Percentiles rank a stretch among this genome's conserved stretches.
Evolutionary conservation across 2,888 invertebrate species (phyloP).

Genomic region (Synergus gifuensis): DNA sequence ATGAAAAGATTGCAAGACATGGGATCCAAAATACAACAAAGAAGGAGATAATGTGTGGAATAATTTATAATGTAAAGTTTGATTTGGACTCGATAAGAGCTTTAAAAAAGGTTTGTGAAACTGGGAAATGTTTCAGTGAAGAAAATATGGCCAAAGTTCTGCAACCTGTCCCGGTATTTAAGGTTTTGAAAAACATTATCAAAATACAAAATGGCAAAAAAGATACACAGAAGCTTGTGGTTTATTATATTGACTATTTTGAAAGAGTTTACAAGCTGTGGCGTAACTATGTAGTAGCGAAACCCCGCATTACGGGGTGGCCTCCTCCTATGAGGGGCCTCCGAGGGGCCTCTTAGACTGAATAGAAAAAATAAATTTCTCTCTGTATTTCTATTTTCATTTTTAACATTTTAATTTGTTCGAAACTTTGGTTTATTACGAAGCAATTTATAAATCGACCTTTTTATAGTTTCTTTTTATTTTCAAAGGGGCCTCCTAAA

Average conservation of each 20-base stretch:
- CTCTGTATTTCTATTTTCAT: no score
- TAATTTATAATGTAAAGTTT: slow-evolving; percentile 32
- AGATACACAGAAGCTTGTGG: neutral
- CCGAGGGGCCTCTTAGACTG: no score
- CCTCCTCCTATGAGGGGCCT: no score
- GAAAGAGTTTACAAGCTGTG: slow-evolving; percentile 66
- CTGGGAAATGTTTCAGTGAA: slow-evolving; percentile 12
- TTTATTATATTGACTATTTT: slow-evolving; percentile 58
- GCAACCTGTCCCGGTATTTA: slow-evolving; percentile 18
- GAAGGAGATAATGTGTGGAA: slow-evolving; percentile 34
- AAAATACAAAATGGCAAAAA: neutral
- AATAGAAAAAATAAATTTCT: no score
- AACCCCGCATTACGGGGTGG: no score
- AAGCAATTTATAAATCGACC: no score
- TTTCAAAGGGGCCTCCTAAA: no score
- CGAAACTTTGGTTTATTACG: no score
- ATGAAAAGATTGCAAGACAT: slow-evolving; percentile 47
- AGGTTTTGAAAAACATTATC: slow-evolving; percentile 10
- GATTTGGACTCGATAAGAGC: neutral
- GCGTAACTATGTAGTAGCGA: no score
- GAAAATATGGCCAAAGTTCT: neutral
- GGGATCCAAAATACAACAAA: slow-evolving; percentile 43
- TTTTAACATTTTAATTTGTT: no score
- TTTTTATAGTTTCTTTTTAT: no score
- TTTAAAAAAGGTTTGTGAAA: neutral